Evolutionary conservation across 2,113 vertebrate species (phyloP), one percentile per base, ranked within the genome.

Genomic region (Corydoras maculifer): DNA sequence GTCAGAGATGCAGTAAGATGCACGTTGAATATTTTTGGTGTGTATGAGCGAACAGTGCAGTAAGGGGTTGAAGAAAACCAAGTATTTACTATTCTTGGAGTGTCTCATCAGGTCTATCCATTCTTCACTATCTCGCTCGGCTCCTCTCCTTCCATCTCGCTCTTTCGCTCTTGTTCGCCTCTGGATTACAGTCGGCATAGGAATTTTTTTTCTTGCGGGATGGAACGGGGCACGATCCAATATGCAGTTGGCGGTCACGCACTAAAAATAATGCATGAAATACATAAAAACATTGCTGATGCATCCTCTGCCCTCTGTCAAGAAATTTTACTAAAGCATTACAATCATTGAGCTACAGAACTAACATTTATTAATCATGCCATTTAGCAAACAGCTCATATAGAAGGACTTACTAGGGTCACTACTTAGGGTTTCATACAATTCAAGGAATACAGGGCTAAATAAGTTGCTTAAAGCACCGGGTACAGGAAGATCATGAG

Each of bases 11-110:
- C 35, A 43, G 35, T 43, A 43, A 43, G 62, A 57, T 58, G 12
- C 30, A 29, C 9, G 11, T 14, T 62, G 32, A 11, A 31, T 50
- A 48, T 57, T 11, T 5, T 35, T 58, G 14, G 1, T 25, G 32
- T 55, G 53, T 7, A 57, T 7, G 54, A 57, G 13, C 9, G 13
- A 53, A 3, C 10, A 53, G 9, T 76, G 53, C 76, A 62, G 76
- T 69, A 69, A n/a, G 74, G 63, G 65, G 68, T 68, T 64, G 69
- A 18, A 74, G 59, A 65, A 71, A 73, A 31, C 55, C 69, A 60
- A 67, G 75, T 78, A 65, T 79, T 82, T 79, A 75, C 71, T 79
- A 79, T 82, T 82, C 78, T 79, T 61, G 10, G 69, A 58, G 76
- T 75, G 76, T 82, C 76, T 74, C 64, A 9, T 72, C 77, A 75